Conservation (phyloP, 2,888 invertebrate species). For the Cristatella mucedo region DNA sequence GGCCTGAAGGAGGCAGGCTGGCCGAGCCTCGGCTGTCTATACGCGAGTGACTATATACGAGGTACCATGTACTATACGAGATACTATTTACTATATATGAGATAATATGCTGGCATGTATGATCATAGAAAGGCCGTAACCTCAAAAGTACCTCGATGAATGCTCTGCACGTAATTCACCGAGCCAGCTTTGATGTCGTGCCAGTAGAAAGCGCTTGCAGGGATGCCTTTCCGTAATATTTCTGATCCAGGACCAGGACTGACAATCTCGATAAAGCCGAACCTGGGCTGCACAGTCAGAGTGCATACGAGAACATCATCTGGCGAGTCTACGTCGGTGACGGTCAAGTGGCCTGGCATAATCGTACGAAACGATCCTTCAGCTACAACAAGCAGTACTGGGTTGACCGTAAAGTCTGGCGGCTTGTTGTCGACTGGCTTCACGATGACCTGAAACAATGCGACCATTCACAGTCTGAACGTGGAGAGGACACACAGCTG, state of each 20-base stretch:
- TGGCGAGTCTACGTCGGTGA: slow-evolving; percentile 28
- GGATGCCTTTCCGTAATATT: slow-evolving; percentile 23
- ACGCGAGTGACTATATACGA: no score
- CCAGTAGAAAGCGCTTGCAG: slow-evolving; percentile 29
- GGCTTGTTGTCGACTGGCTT: slow-evolving; percentile 29
- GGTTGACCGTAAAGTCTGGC: slow-evolving; percentile 21
- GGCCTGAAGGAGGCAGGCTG: no score
- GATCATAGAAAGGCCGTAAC: no score
- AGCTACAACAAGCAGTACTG: slow-evolving; percentile 18
- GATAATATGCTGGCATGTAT: no score
- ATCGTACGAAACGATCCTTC: slow-evolving; percentile 29
- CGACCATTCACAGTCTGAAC: no score
- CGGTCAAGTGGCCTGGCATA: slow-evolving; percentile 21
- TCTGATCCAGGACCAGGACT: slow-evolving; percentile 32
- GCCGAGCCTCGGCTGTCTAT: no score
- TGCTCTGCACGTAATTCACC: slow-evolving; percentile 36
- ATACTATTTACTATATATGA: no score
- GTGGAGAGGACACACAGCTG: no score
- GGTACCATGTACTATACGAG: no score
- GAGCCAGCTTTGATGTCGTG: slow-evolving; percentile 22
- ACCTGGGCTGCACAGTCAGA: slow-evolving; percentile 24
- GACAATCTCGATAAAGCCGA: slow-evolving; percentile 35
- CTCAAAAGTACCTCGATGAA: slow-evolving; percentile 31
- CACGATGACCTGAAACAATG: slow-evolving; percentile 22
- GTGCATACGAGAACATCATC: slow-evolving; percentile 28